A percentile compares a stretch with the other conserved stretches of the same genome.
phyloP scores from a whole-genome alignment of 2,113 vertebrate species.

The Phalacrocorax aristotelis region DNA sequence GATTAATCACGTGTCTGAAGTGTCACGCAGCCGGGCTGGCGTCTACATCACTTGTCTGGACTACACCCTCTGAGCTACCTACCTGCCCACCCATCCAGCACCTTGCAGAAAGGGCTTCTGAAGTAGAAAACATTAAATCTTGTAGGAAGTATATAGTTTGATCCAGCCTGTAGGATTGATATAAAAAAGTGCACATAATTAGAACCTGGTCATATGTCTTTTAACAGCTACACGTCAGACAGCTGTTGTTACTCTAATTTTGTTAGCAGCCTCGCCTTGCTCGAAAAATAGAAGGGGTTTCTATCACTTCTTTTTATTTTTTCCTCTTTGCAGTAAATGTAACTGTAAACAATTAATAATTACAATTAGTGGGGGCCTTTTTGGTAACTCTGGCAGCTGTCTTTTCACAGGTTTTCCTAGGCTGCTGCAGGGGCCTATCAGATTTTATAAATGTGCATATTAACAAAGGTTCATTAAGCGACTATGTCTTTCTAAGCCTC shows the following conservation, averaged over 20 bases:
- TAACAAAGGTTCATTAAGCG: constrained; percentile 57
- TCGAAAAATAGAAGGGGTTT: background rate
- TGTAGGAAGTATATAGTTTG: background rate
- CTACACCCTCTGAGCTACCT: background rate
- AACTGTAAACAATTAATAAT: constrained; percentile 43
- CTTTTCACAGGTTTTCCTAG: constrained; percentile 36
- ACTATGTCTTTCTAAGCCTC: constrained; percentile 23
- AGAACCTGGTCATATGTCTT: background rate
- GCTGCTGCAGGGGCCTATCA: constrained; percentile 44
- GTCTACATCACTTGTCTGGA: background rate
- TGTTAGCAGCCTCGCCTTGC: background rate
- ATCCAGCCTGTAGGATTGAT: background rate
- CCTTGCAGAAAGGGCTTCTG: background rate
- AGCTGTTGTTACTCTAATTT: background rate
- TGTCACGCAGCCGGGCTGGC: background rate
- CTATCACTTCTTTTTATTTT: background rate
- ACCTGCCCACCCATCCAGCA: fast-evolving
- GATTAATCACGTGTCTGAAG: background rate
- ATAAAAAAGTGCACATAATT: background rate
- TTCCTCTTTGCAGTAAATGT: background rate
- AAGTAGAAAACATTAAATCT: background rate
- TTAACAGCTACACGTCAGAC: background rate
- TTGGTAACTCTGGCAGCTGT: background rate
- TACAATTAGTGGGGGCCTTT: background rate
- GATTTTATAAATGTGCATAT: constrained; percentile 60